Base-by-base conservation (phyloP, 2,113 vertebrate genomes). In the Neogale vison region DNA sequence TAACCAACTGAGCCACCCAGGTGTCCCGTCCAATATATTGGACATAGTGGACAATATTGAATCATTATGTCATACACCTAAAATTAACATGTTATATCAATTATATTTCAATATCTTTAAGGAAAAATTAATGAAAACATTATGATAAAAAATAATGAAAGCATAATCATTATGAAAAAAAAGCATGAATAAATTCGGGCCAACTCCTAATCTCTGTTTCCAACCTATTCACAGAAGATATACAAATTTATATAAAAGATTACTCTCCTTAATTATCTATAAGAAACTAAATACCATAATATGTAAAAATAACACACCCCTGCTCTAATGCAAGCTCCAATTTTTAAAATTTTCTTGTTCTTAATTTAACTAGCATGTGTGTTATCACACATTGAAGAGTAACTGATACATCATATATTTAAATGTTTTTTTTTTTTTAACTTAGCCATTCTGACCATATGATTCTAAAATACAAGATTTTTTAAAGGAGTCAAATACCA, bases 241-340 rank as follows among this genome's bases (percentile, higher is more conserved):
- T 3, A 67, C 6, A 90, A 74, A 87, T 36, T 61, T 26, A 84
- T 29, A 47, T 42, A 45, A n/a, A 90, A 59, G 31, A 34, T 36
- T 80, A 31, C 11, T 67, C 63, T 29, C n/a, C 52, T 93, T 77
- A 92, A 71, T 7, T 76, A 79, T 50, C 63, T 95, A 57, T 1
- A 87, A 93, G 61, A 96, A 93, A 92, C n/a, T n/a, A 80, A 93
- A 88, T 17, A 81, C 20, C 24, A 74, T 94, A 86, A 36, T 85
- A 55, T 88, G 1, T 90, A 79, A 76, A 83, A 89, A 88, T 2
- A 94, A 61, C 39, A 94, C 0, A 83, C 1, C 20, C 67, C 86
- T 39, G 57, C 26, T 87, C 61, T 3, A 85, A 63, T 9, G 29
- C 57, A 65, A 39, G 12, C 45, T 42, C 36, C 26, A 72, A 61